Base-by-base conservation (phyloP, 2,888 invertebrate genomes). In the Amphimallon solstitiale region DNA sequence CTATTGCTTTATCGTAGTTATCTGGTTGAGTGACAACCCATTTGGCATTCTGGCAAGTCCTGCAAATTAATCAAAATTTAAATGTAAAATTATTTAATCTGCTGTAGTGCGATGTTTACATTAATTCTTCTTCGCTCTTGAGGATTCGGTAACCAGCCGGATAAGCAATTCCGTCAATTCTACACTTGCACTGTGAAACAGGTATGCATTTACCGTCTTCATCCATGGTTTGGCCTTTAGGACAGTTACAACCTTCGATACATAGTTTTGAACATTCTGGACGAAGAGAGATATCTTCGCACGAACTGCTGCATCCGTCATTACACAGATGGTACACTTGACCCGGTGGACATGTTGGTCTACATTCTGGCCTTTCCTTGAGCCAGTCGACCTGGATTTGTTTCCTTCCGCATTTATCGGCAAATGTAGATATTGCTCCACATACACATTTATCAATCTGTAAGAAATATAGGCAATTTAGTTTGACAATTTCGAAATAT, bases 211-310 rank as follows among this genome's bases (percentile, higher is more conserved):
- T 85, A 37, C 87, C 88, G 51, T 84, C 85, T 2, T 86, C 85
- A 73, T 92, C 88, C 40, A 93, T 78, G 0, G 89, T 86, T 81
- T 90, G 86, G 60, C 92, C 93, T 3, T 84, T 82, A 0, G 92
- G 91, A 76, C 94, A 95, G 52, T 92, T 92, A 80, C 94, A 95
- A 0, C 94, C 94, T 77, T 94, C 94, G 0, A 92, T 90, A 75
- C 94, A 94, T 63, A 82, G 78, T 1, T 85, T 84, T 66, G 78
- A 79, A 79, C 90, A 90, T 1, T 77, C 70, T 3, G 77, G 79
- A 43, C 76, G 71, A 3, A 79, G 76, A 0, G 78, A 63, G 12
- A 87, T 80, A 80, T 91, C 91, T 0, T 85, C 80, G 74, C 93
- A 93, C 17, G 88, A 88, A 68, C 90, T 86, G 0, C 88, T 83